Conservation (phyloP, 2,888 invertebrate genomes). For the Fissipunctia ypsillon region DNA sequence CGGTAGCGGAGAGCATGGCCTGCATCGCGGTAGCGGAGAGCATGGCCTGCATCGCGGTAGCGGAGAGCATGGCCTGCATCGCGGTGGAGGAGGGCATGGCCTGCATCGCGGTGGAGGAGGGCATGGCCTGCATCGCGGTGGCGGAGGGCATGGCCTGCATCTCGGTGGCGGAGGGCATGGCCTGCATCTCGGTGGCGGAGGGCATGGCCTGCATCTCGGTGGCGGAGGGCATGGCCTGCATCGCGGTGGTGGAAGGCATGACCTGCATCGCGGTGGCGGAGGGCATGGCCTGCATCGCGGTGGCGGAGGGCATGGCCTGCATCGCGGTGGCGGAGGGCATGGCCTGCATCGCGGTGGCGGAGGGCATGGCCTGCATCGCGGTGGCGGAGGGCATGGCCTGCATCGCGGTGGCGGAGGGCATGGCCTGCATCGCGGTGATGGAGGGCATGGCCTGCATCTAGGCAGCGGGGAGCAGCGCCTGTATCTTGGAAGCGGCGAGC, state of each 20-base stretch:
- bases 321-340: not conserved
- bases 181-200: not conserved
- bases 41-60: not conserved
- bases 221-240: constrained; percentile 40
- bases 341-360: constrained; percentile 4
- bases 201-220: constrained; percentile 61
- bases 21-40: not conserved
- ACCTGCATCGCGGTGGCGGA: not conserved
- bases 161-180: constrained; percentile 33
- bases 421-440: not conserved
- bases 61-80: not conserved
- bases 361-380: not conserved
- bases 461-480: no score
- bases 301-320: constrained; percentile 3
- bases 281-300: constrained; percentile 14
- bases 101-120: not conserved
- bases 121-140: not conserved
- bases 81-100: not conserved
- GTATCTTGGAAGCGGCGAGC: no score
- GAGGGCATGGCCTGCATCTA: not conserved
- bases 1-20: not conserved
- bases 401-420: not conserved
- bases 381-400: not conserved
- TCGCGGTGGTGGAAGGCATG: not conserved
- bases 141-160: not conserved